These are phyloP conservation scores for Atlantisia rogersi DNA, from an alignment of 2,113 vertebrate species.

Conservation along the genomic window DNA sequence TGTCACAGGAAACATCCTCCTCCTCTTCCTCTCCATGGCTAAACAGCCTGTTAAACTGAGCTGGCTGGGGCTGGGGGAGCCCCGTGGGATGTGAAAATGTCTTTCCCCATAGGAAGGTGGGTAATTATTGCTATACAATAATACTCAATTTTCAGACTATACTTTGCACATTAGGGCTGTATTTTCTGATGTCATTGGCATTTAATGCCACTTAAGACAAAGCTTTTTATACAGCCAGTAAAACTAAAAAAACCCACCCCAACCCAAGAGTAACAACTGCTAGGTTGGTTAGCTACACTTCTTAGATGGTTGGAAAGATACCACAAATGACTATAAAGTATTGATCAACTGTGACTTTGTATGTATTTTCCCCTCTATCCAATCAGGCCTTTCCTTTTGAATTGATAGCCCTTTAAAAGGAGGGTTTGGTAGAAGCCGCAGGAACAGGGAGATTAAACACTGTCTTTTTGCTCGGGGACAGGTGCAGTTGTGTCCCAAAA, in stretches of 20 bases:
- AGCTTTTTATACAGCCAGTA: not conserved
- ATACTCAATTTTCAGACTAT: not conserved
- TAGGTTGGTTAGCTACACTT: not conserved
- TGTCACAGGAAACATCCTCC: not conserved
- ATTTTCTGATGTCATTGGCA: not conserved
- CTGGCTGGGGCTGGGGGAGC: not conserved
- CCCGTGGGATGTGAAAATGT: fast-evolving
- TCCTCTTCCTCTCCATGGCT: not conserved
- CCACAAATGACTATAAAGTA: not conserved
- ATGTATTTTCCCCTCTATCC: not conserved
- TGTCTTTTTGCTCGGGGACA: not conserved
- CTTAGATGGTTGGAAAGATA: not conserved
- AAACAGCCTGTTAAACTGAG: not conserved
- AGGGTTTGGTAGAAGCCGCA: not conserved
- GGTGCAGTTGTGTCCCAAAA: not conserved
- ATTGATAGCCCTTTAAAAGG: not conserved
- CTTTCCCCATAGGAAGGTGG: not conserved
- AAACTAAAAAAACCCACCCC: not conserved
- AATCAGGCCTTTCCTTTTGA: not conserved
- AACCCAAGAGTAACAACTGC: not conserved
- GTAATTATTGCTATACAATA: not conserved
- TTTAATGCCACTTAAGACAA: not conserved
- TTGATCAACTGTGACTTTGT: not conserved
- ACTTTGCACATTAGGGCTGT: not conserved
- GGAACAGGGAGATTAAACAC: not conserved